These are phyloP conservation scores for Thelaira solivaga DNA, from an alignment of 2,888 invertebrate genomes.

Conservation along the genomic window DNA sequence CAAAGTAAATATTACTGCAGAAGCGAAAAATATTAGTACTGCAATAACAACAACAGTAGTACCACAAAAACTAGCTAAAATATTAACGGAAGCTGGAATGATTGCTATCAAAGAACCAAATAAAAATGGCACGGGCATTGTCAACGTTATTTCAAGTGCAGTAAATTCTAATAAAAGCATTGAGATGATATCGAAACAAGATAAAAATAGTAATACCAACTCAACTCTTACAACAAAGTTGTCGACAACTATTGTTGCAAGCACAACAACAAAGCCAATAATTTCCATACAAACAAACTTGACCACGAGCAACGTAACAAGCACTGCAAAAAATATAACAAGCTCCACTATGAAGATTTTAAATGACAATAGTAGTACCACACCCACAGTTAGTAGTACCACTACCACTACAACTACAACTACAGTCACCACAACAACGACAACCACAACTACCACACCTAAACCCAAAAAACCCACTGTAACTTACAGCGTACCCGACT, in stretches of 20 bases:
- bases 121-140: constrained; percentile 14
- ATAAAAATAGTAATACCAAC: neutral
- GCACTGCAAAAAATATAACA: neutral
- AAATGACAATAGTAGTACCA: neutral
- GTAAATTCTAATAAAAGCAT: neutral
- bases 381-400: neutral
- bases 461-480: constrained; percentile 79
- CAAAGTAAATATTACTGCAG: neutral
- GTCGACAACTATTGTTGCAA: neutral
- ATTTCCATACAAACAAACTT: neutral
- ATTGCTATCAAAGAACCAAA: neutral
- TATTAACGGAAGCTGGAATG: constrained; percentile 10
- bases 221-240: neutral
- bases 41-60: neutral
- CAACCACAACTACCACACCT: constrained; percentile 71
- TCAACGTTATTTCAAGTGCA: neutral
- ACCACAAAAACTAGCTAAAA: neutral
- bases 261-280: neutral
- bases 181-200: neutral
- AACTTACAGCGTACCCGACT: constrained; percentile 77
- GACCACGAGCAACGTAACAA: neutral
- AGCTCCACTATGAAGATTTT: neutral
- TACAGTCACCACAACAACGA: constrained; percentile 68
- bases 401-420: constrained; percentile 65
- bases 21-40: neutral